These are phyloP conservation scores for Podiceps cristatus DNA, from an alignment of 2,113 vertebrate species.

Conservation along the genomic window DNA sequence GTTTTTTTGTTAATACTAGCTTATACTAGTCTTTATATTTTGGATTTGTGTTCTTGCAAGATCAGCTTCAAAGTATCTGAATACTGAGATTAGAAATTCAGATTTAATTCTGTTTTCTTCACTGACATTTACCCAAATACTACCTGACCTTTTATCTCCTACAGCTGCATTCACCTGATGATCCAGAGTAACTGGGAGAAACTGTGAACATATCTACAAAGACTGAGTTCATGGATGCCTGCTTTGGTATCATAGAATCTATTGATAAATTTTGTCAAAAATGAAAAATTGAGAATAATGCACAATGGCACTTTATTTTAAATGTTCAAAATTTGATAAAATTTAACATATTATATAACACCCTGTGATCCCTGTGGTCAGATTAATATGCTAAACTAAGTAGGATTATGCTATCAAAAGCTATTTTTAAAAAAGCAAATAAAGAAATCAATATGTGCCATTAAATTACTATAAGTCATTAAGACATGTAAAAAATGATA, in stretches of 20 bases:
- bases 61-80: not conserved
- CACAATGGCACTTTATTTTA: not conserved
- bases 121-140: not conserved
- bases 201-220: not conserved
- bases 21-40: not conserved
- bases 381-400: not conserved
- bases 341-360: not conserved
- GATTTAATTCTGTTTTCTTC: not conserved
- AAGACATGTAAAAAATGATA: not conserved
- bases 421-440: not conserved
- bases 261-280: not conserved
- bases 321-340: not conserved
- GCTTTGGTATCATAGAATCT: not conserved
- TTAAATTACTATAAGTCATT: not conserved
- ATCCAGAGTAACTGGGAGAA: not conserved
- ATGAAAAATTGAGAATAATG: not conserved
- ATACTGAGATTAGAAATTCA: not conserved
- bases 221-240: not conserved
- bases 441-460: not conserved
- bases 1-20: not conserved
- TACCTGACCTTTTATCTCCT: not conserved
- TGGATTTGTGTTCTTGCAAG: not conserved
- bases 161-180: not conserved
- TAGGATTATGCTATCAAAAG: not conserved
- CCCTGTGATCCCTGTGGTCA: not conserved